Evolutionary conservation across 1,140 invertebrate species (phyloP).

Genomic region (Phenacoccus solenopsis): DNA sequence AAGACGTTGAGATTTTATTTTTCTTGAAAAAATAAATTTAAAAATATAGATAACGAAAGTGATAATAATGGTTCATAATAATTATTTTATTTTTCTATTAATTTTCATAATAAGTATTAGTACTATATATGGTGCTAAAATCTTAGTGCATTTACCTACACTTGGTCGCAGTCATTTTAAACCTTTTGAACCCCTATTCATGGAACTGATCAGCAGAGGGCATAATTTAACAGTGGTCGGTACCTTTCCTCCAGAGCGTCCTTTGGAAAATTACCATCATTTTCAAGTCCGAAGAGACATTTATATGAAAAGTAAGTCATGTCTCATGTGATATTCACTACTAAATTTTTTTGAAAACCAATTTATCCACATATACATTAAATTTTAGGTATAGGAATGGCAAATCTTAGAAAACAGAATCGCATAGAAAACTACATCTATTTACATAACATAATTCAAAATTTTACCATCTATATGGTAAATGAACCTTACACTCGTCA

Average conservation of each 20-base stretch:
- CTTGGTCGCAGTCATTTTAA: conserved; percentile 31
- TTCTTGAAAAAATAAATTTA: too few relatives aligned
- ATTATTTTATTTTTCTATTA: too few relatives aligned
- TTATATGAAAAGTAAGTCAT: neutral
- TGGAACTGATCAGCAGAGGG: conserved; percentile 40
- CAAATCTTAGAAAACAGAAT: neutral
- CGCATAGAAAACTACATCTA: neutral
- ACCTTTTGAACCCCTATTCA: conserved; percentile 31
- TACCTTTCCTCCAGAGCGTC: neutral
- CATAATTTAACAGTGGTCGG: conserved; percentile 40
- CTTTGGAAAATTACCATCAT: neutral
- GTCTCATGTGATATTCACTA: neutral
- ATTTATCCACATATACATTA: neutral
- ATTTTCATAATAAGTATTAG: too few relatives aligned
- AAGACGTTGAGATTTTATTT: too few relatives aligned
- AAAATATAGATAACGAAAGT: too few relatives aligned
- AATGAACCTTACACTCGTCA: neutral
- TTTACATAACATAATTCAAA: neutral
- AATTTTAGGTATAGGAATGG: neutral
- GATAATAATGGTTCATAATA: too few relatives aligned
- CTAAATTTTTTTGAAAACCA: neutral
- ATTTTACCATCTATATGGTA: neutral
- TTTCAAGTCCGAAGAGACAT: neutral
- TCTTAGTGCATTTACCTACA: conserved; percentile 30
- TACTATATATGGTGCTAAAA: conserved; percentile 24